Base-by-base conservation (phyloP, 2,113 vertebrate species). In the Addax nasomaculatus region DNA sequence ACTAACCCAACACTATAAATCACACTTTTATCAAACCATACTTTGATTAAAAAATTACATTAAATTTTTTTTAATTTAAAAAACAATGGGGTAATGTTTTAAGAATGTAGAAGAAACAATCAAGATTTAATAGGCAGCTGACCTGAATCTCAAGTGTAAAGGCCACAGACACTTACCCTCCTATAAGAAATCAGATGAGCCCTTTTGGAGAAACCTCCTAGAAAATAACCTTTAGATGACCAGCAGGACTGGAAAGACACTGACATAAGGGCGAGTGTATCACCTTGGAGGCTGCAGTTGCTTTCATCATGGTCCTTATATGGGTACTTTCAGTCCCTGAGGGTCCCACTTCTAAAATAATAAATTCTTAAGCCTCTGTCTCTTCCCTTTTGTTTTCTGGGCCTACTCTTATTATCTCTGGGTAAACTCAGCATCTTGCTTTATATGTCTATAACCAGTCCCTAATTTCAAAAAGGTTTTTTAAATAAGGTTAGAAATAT, bases 221-320 rank as follows among this genome's bases (percentile, higher is more conserved):
- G 55, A 53, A 36, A 29, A 39, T 13, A n/a, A 25, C 33, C 30
- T 70, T 57, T 7, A 39, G n/a, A n/a, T 19, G 33, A 25, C 27
- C 57, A 67, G 76, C 5, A 43, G 5, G 21, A 21, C 27, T 45
- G 25, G 16, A 81, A 51, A 70, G 39, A 78, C 33, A 30, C 15
- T 49, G n/a, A n/a, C n/a, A 1, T n/a, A 64, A 36, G 36, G 36
- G n/a, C 2, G 1, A 33, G 0, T 0, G 15, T 45, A 55, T 55
- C 67, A 51, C 23, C 55, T n/a, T 13, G 33, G n/a, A 88, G 12
- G 36, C 13, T 80, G 19, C 13, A 39, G 30, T 33, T 80, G 30
- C 36, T 25, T 33, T 36, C 5, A 36, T 4, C 3, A 17, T 9
- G 36, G n/a, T 64, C 57, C 9, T 9, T 55, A 36, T 12, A 17